These are phyloP conservation scores for Lepus townsendii DNA, from an alignment of 2,797 vertebrate species.

Conservation along the genomic window DNA sequence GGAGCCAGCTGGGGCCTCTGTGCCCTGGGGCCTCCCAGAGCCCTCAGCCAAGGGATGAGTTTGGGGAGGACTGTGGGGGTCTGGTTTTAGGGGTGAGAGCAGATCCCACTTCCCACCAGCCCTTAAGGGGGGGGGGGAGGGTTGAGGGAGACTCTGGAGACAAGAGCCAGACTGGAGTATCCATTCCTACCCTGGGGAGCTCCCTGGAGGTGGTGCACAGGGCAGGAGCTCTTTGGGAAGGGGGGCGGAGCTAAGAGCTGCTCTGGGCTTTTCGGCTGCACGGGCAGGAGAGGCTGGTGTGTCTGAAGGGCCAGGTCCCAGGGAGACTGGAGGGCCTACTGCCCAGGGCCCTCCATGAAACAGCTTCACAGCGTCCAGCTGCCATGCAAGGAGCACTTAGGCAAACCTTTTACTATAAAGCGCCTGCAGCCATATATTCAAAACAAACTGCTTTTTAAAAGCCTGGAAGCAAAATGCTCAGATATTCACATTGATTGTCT, in stretches of 20 bases:
- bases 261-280: not conserved
- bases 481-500: conserved; percentile 71
- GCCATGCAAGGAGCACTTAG: conserved; percentile 57
- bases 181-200: not conserved
- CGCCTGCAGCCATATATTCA: conserved; percentile 38
- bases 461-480: conserved; percentile 62
- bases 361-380: not conserved
- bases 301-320: not conserved
- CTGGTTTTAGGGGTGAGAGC: not conserved
- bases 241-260: not conserved
- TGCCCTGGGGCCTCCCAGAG: not conserved
- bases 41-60: not conserved
- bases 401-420: conserved; percentile 44
- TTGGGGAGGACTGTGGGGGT: not conserved
- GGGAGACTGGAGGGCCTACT: not conserved
- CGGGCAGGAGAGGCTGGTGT: not conserved
- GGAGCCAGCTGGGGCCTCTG: not conserved
- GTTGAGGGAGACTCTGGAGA: not conserved
- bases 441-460: conserved; percentile 72
- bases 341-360: not conserved
- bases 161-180: not conserved
- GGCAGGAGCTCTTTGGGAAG: not conserved
- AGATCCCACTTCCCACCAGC: not conserved
- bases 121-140: not conserved
- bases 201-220: not conserved